Conservation (phyloP, 2,888 invertebrate genomes). For the Aphidoletes aphidimyza region DNA sequence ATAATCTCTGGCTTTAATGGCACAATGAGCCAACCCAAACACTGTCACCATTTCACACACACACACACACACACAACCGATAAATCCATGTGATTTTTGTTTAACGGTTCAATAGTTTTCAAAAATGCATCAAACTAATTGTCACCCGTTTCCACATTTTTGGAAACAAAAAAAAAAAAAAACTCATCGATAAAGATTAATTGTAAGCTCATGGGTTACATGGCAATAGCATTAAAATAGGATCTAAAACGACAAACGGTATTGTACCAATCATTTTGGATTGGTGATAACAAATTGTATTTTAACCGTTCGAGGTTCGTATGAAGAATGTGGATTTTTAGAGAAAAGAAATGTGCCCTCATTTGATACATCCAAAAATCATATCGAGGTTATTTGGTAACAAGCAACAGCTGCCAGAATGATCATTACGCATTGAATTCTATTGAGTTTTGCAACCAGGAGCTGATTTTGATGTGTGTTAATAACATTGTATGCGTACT, state of each 20-base stretch:
- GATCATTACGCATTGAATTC: not conserved
- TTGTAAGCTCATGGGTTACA: not conserved
- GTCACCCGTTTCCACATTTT: slow-evolving; percentile 23
- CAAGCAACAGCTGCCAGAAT: slow-evolving; percentile 28
- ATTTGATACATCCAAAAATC: not conserved
- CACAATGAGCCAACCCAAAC: not conserved
- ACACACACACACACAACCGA: not conserved
- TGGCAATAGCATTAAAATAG: not conserved
- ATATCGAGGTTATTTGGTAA: not conserved
- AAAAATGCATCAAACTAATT: slow-evolving; percentile 38
- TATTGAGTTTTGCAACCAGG: not conserved
- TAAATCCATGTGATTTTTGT: slow-evolving; percentile 24
- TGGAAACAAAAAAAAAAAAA: too few relatives aligned
- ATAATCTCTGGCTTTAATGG: slow-evolving; percentile 8
- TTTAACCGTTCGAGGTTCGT: slow-evolving; percentile 22
- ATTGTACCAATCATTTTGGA: not conserved
- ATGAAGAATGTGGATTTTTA: too few relatives aligned
- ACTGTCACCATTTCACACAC: too few relatives aligned
- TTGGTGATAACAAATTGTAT: slow-evolving; percentile 40
- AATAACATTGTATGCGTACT: too few relatives aligned
- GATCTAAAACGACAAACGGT: not conserved
- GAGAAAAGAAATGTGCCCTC: slow-evolving; percentile 37
- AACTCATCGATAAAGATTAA: slow-evolving; percentile 54
- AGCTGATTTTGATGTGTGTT: not conserved
- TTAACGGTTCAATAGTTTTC: slow-evolving; percentile 40